Percentiles rank a stretch among this genome's conserved stretches.
phyloP scores from a whole-genome alignment of 1,140 invertebrate genomes.

The Chionoecetes opilio region DNA sequence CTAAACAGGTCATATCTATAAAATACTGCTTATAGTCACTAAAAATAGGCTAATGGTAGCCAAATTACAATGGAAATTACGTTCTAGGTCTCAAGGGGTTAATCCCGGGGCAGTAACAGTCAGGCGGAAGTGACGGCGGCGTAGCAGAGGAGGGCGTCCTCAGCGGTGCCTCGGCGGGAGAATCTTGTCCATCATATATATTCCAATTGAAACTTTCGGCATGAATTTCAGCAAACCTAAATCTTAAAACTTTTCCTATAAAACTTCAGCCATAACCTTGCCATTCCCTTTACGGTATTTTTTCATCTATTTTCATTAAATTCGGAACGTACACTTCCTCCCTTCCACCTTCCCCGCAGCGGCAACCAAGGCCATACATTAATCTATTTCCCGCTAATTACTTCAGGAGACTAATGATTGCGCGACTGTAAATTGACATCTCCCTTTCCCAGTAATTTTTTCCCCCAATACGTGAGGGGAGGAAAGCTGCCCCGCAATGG shows the following conservation, averaged over 20 bases:
- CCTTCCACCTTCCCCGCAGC: background rate
- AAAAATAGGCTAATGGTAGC: no score
- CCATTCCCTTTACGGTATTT: conserved; percentile 7
- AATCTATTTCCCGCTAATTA: background rate
- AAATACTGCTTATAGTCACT: no score
- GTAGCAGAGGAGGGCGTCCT: no score
- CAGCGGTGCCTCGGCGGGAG: background rate
- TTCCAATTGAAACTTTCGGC: conserved; percentile 29
- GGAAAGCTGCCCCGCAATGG: background rate
- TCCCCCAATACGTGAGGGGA: background rate
- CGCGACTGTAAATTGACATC: background rate
- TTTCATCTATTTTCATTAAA: conserved; percentile 23
- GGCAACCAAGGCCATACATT: background rate
- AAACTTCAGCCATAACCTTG: conserved; percentile 19
- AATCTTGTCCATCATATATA: conserved; percentile 21
- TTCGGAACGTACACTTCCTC: background rate
- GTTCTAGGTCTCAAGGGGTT: no score
- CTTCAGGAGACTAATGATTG: background rate
- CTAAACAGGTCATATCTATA: no score
- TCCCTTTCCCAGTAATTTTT: background rate
- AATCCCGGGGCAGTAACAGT: no score
- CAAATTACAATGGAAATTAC: no score
- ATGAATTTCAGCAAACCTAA: conserved; percentile 30
- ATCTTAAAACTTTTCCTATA: conserved; percentile 31
- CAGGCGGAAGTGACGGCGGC: no score